Evolutionary conservation across 2,113 vertebrate species (phyloP).

Genomic region (Bufo bufo): DNA sequence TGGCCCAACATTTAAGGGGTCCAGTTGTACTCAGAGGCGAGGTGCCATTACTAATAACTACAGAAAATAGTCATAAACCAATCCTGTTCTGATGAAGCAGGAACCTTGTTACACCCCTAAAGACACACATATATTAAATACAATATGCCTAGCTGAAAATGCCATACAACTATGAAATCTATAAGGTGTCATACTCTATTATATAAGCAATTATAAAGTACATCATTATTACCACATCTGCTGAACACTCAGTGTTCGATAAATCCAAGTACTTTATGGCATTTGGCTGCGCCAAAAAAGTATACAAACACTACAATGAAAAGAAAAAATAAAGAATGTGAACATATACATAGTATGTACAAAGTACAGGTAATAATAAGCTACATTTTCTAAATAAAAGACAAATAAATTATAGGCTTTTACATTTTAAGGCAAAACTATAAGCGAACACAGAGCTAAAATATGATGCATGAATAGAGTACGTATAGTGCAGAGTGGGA

Average conservation of each 20-base stretch:
- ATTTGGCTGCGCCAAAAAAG: conserved; percentile 90
- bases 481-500: too few relatives aligned
- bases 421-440: too few relatives aligned
- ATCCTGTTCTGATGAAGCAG: not conserved
- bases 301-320: conserved; percentile 82
- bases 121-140: not conserved
- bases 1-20: too few relatives aligned
- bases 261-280: conserved; percentile 86
- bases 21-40: too few relatives aligned
- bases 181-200: too few relatives aligned
- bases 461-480: too few relatives aligned
- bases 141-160: not conserved
- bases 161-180: not conserved
- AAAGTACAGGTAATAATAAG: too few relatives aligned
- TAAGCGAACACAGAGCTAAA: too few relatives aligned
- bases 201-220: not conserved
- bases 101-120: not conserved
- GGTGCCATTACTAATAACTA: not conserved
- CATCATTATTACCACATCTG: conserved; percentile 85
- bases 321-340: conserved; percentile 6
- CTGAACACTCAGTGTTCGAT: conserved; percentile 88
- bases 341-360: not conserved
- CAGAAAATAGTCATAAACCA: too few relatives aligned
- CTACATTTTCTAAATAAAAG: too few relatives aligned
- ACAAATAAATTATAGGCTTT: too few relatives aligned